These are phyloP conservation scores for Phaonia tiefii DNA, from an alignment of 2,888 invertebrate genomes.

Conservation along the genomic window DNA sequence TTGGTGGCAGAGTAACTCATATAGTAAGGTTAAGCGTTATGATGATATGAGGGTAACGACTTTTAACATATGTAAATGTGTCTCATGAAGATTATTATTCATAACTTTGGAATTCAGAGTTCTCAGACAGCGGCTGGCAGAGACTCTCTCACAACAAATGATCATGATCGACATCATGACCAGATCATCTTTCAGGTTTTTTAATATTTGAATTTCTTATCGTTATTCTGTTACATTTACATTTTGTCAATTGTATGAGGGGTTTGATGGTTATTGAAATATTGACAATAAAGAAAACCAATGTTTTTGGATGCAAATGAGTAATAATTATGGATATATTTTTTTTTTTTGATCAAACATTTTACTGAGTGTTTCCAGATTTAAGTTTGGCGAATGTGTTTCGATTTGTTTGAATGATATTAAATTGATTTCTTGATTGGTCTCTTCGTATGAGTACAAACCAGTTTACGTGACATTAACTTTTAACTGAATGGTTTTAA, in stretches of 20 bases:
- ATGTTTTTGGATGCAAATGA: constrained; percentile 3
- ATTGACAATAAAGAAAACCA: no score
- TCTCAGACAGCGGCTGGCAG: no score
- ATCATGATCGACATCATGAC: no score
- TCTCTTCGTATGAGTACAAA: constrained; percentile 1
- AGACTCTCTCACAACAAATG: no score
- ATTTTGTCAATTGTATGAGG: background rate
- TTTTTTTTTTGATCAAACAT: background rate
- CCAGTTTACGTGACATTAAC: constrained; percentile 34
- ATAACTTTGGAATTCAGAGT: background rate
- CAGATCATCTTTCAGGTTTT: background rate
- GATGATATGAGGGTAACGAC: background rate
- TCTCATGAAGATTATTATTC: background rate
- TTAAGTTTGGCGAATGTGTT: no score
- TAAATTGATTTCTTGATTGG: background rate
- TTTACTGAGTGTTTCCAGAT: background rate
- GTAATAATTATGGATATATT: background rate
- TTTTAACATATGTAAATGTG: constrained; percentile 7
- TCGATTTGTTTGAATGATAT: background rate
- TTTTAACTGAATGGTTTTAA: background rate
- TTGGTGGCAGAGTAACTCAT: no score
- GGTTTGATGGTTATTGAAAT: no score
- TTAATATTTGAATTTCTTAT: background rate
- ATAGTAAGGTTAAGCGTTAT: no score
- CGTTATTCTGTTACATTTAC: constrained; percentile 1